Base-by-base conservation (phyloP, 1,140 invertebrate genomes). In the Drosophila arizonae region DNA sequence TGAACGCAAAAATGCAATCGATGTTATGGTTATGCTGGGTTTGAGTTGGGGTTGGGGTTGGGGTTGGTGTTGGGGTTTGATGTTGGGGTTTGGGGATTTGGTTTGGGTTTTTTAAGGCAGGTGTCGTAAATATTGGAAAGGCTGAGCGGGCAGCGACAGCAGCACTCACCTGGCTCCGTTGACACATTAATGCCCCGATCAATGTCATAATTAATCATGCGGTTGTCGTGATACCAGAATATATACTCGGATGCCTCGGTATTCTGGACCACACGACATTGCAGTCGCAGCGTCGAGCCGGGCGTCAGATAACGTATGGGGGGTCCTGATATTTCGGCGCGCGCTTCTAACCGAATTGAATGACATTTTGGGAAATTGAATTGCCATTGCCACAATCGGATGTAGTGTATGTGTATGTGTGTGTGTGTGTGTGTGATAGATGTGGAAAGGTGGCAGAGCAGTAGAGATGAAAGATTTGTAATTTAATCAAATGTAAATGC, bases 141-240 rank as follows among this genome's bases (percentile, higher is more conserved):
- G 36, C 36, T 46, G 43, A 1, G 17, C 6, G 15, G 43, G n/a
- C 43, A 46, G n/a, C 17, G 43, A 17, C 17, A 1, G 21, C 21
- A 24, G 15, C 50, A 79, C 78, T 88, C 70, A 92, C 91, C 91
- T 85, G 91, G 87, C 45, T 95, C 94, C 17, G 95, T 95, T 75
- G 94, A 96, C 39, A 96, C 96, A 84, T 97, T 97, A 76, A 97
- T 95, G 39, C 96, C 96, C 60, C 95, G 94, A 93, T 96, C 95
- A 60, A 94, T 93, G 92, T 97, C 96, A 91, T 97, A 97, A 92
- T 97, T 97, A 90, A 97, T 96, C 96, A 97, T 97, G 64, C 96
- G 93, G 79, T 95, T 95, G 90, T 97, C 96, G 92, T 97, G 97
- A 92, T 97, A 98, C 97, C 96, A 97, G 93, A 97, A 97, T 41